A percentile compares a stretch with the other conserved stretches of the same genome.
phyloP scores from a whole-genome alignment of 2,888 invertebrate species.

The Idaea biselata region DNA sequence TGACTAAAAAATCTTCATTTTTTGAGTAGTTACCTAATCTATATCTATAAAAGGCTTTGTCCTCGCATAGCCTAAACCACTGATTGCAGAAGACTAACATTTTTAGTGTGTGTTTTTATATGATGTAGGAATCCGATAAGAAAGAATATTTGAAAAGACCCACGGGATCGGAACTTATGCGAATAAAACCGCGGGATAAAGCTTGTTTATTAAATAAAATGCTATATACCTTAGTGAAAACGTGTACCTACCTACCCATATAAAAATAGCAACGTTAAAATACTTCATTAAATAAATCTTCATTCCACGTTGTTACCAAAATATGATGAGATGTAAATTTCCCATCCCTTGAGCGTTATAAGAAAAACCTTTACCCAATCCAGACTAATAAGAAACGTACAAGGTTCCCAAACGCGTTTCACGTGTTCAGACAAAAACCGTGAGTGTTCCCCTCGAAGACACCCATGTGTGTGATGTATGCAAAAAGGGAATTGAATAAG shows the following conservation, averaged over 20 bases:
- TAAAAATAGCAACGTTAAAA: neutral
- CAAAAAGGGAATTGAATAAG: conserved; percentile 81
- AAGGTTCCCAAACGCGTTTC: conserved; percentile 76
- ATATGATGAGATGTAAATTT: conserved; percentile 29
- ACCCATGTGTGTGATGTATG: conserved; percentile 76
- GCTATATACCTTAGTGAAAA: no score
- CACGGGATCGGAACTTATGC: no score
- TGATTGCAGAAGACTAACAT: no score
- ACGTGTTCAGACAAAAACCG: conserved; percentile 76
- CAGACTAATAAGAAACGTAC: conserved; percentile 77
- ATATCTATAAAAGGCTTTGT: no score
- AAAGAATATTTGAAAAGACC: no score
- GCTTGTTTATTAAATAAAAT: no score
- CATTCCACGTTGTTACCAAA: neutral
- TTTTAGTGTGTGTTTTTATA: no score
- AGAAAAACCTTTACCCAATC: conserved; percentile 70
- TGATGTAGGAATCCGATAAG: no score
- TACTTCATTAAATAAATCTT: neutral
- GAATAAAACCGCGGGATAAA: no score
- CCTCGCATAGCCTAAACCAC: no score
- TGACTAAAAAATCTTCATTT: no score
- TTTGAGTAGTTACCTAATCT: no score
- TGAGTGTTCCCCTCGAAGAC: conserved; percentile 63
- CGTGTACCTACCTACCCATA: neutral
- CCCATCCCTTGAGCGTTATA: conserved; percentile 47